These are phyloP conservation scores for Lipophrys pholis DNA, from an alignment of 2,113 vertebrate species.

Conservation along the genomic window DNA sequence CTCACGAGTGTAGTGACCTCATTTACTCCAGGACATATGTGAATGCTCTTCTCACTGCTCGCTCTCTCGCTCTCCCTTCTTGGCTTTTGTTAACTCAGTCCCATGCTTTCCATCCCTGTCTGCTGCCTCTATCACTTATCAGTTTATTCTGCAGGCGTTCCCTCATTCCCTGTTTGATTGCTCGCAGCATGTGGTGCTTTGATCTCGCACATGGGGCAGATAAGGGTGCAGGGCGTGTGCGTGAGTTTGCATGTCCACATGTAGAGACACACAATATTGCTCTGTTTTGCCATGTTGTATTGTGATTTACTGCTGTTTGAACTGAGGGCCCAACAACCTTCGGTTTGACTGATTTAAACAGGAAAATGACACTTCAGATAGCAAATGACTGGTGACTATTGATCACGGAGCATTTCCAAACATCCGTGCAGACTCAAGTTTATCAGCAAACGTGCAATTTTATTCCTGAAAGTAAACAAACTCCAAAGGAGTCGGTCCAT, in stretches of 20 bases:
- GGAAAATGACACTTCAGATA: conserved; percentile 51
- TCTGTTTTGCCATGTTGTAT: conserved; percentile 43
- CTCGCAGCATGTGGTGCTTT: conserved; percentile 64
- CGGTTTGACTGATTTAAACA: conserved; percentile 43
- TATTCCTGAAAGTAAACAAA: conserved; percentile 38
- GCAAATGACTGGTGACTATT: conserved; percentile 33
- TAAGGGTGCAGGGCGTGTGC: conserved; percentile 56
- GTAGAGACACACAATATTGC: conserved; percentile 12
- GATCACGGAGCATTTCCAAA: conserved; percentile 40
- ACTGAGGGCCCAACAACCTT: conserved; percentile 53
- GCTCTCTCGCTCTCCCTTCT: background rate
- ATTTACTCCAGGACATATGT: conserved; percentile 48
- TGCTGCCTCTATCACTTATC: conserved; percentile 51
- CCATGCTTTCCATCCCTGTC: conserved; percentile 24
- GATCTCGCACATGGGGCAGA: conserved; percentile 70
- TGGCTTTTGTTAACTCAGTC: background rate
- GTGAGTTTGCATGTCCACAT: conserved; percentile 19
- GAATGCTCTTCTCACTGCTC: conserved; percentile 23
- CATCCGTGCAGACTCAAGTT: background rate
- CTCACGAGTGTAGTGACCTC: conserved; percentile 59
- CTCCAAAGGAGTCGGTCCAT: background rate
- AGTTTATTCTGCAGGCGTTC: conserved; percentile 56
- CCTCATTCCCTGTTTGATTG: conserved; percentile 55
- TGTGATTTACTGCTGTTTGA: conserved; percentile 53
- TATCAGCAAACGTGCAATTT: conserved; percentile 33